phyloP scores from a whole-genome alignment of 2,797 vertebrate species.

The Jordanella pulchra region DNA sequence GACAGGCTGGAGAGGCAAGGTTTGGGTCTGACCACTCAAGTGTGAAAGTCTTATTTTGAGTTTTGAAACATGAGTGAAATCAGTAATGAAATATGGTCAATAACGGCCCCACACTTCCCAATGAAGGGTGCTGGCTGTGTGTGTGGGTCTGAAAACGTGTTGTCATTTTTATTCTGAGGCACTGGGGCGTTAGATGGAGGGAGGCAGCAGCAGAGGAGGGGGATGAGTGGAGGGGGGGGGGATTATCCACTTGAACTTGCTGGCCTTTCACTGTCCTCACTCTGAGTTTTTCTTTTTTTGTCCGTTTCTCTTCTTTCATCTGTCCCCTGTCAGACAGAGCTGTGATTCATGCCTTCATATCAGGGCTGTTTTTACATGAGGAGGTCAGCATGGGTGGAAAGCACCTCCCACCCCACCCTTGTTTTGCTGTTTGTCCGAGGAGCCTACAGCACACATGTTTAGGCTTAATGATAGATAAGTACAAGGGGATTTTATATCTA shows the following conservation, averaged over 20 bases:
- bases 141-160: slow-evolving; percentile 78
- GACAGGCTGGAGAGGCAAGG: slow-evolving; percentile 64
- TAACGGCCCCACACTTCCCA: slow-evolving; percentile 81
- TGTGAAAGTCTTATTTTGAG: slow-evolving; percentile 87
- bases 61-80: slow-evolving; percentile 89
- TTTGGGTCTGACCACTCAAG: slow-evolving; percentile 73
- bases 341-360: slow-evolving; percentile 44
- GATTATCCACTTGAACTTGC: slow-evolving; percentile 82
- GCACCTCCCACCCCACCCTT: neutral
- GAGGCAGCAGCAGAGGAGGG: slow-evolving; percentile 20
- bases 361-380: slow-evolving; percentile 18
- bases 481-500: too few species aligned
- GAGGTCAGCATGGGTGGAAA: neutral
- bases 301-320: slow-evolving; percentile 70
- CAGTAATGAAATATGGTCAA: slow-evolving; percentile 87
- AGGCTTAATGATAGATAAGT: neutral
- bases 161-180: slow-evolving; percentile 84
- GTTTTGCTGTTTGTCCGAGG: neutral
- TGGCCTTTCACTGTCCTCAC: slow-evolving; percentile 73
- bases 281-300: slow-evolving; percentile 59
- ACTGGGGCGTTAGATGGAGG: slow-evolving; percentile 73
- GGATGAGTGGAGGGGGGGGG: slow-evolving; percentile 21
- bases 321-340: slow-evolving; percentile 70
- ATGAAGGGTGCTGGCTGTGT: slow-evolving; percentile 56
- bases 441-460: neutral